Conservation (phyloP, 2,113 vertebrate species). For the Rhea pennata region DNA sequence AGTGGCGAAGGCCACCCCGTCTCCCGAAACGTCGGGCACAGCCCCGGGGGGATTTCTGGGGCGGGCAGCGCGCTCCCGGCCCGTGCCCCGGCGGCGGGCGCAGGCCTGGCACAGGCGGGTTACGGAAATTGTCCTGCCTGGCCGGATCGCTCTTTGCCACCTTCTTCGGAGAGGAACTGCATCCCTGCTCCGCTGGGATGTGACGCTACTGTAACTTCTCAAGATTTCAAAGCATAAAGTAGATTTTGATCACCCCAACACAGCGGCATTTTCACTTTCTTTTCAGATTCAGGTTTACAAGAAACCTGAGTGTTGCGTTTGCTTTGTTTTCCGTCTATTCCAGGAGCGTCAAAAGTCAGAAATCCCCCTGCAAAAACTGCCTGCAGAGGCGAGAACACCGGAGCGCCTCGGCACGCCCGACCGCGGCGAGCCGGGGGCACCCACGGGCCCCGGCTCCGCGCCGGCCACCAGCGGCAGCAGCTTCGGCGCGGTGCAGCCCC, state of each 20-base stretch:
- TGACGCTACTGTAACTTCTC: neutral
- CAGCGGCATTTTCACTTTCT: neutral
- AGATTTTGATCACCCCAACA: neutral
- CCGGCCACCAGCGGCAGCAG: no score
- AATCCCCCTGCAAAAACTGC: neutral
- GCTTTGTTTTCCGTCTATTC: neutral
- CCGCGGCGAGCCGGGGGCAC: no score
- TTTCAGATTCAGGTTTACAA: neutral
- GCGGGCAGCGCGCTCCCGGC: neutral
- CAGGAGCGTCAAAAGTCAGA: neutral
- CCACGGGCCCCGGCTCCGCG: no score
- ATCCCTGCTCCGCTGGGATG: neutral
- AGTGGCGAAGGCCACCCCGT: no score
- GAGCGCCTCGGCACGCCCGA: no score
- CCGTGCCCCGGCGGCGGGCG: neutral
- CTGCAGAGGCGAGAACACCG: neutral
- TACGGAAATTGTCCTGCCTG: neutral
- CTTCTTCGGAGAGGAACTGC: neutral
- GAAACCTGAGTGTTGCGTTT: neutral
- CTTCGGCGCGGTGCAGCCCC: no score
- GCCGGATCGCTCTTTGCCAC: neutral
- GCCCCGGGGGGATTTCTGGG: no score
- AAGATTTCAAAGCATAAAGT: neutral
- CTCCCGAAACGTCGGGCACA: no score
- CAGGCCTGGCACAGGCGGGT: neutral